Evolutionary conservation across 1,140 invertebrate species (phyloP), one percentile per base, ranked within the genome.

Genomic region (Liolophura sinensis): DNA sequence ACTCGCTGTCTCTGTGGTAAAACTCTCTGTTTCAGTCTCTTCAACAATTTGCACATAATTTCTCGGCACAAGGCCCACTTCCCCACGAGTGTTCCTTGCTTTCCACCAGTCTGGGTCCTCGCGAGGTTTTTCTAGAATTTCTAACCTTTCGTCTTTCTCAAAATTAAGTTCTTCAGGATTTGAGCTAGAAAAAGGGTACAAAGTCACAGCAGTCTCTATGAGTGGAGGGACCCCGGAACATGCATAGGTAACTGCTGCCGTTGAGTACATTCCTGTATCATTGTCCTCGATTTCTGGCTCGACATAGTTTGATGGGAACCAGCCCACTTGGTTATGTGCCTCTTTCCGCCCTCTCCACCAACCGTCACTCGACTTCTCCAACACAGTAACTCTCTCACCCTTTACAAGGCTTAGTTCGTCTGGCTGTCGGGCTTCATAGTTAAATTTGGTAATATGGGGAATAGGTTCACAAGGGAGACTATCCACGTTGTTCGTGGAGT

Each of bases 241-340:
- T 60, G 60, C 24, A 65, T 50, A 25, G 68, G 67, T 92, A 93
- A 57, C 94, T 91, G 82, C 96, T 93, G 56, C 94, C 94, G 79
- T 96, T 92, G 74, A 75, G 65, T 79, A 81, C 20, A 72, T 67
- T 56, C 40, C 93, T 88, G 75, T 91, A 89, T 78, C 76, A 60
- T 70, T 77, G 65, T 74, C 70, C 24, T 22, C 71, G 52, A 70
- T 69, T 65, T 73, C 94, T 85, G 97, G 93, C 82, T 95, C 93
- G 57, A 95, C 96, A 85, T 99, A 99, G 87, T 99, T 99, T 50
- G 94, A 96, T 22, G 97, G 97, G 85, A 99, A 99, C 97, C 97
- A 91, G 67, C 97, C 97, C 72, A 90, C 90, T 74, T 87, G 89
- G 40, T 74, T 67, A 20, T 71, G 68, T 51, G 77, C 72, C 15